Percentiles rank a stretch among this genome's conserved stretches.
phyloP scores from a whole-genome alignment of 2,113 vertebrate species.

The Calypte anna region DNA sequence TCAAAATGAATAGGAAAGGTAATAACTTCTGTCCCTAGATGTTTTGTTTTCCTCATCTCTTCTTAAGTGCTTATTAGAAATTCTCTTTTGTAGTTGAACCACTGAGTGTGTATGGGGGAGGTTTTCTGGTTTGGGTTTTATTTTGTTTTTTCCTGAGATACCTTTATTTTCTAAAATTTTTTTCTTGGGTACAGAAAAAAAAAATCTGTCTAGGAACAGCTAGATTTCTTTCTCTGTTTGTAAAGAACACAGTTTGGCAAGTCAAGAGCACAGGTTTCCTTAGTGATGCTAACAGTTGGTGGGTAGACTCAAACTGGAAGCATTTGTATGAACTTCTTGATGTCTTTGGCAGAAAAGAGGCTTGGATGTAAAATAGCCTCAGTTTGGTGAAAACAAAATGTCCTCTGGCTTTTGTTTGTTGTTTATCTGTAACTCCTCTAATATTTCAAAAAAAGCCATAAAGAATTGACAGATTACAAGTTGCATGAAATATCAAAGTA shows the following conservation, averaged over 20 bases:
- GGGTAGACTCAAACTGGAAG: neutral
- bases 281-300: neutral
- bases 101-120: neutral
- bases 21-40: neutral
- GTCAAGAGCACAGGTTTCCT: neutral
- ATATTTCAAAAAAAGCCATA: neutral
- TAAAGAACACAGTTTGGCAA: neutral
- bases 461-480: conserved; percentile 33
- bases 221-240: neutral
- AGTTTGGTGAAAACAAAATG: neutral
- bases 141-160: neutral
- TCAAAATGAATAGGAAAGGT: neutral
- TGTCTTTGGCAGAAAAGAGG: neutral
- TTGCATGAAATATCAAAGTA: conserved; percentile 32
- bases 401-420: conserved; percentile 21
- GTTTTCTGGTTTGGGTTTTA: neutral
- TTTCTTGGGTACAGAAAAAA: neutral
- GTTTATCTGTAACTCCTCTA: conserved; percentile 14
- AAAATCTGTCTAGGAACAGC: neutral
- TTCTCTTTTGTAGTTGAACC: neutral
- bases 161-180: neutral
- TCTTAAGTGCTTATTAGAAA: neutral
- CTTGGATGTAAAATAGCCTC: neutral
- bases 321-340: neutral
- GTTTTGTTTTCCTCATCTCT: neutral